phyloP scores from a whole-genome alignment of 2,113 vertebrate species.

The Recurvirostra avosetta region DNA sequence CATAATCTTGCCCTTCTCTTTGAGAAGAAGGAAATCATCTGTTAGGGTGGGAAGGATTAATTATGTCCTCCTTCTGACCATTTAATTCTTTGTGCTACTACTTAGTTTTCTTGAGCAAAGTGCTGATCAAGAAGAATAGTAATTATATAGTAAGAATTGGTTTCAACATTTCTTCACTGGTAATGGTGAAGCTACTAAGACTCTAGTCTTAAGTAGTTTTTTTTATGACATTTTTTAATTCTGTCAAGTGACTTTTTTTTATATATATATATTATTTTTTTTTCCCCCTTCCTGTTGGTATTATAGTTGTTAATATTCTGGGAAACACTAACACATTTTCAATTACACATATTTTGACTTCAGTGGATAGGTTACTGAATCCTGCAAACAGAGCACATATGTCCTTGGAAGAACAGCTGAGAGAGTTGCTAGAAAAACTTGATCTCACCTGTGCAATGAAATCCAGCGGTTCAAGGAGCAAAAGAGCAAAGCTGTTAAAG shows the following conservation, averaged over 20 bases:
- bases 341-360: constrained; percentile 37
- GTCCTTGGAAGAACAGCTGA: constrained; percentile 87
- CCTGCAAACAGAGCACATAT: constrained; percentile 85
- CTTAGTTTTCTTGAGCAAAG: background rate
- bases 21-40: background rate
- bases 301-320: background rate
- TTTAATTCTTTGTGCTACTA: background rate
- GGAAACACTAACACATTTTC: background rate
- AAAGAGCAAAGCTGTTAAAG: constrained; percentile 91
- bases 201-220: background rate
- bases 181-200: background rate
- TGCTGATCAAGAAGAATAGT: background rate
- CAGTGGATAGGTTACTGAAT: constrained; percentile 90
- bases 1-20: background rate
- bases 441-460: constrained; percentile 95
- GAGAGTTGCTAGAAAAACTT: constrained; percentile 90
- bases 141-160: background rate
- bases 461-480: constrained; percentile 92
- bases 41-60: background rate
- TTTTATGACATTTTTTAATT: background rate
- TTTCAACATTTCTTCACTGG: background rate
- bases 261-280: no score
- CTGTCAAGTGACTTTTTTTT: background rate
- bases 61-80: background rate
- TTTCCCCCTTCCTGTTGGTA: background rate